Evolutionary conservation across 2,888 invertebrate species (phyloP).

Genomic region (Coelopa pilipes): DNA sequence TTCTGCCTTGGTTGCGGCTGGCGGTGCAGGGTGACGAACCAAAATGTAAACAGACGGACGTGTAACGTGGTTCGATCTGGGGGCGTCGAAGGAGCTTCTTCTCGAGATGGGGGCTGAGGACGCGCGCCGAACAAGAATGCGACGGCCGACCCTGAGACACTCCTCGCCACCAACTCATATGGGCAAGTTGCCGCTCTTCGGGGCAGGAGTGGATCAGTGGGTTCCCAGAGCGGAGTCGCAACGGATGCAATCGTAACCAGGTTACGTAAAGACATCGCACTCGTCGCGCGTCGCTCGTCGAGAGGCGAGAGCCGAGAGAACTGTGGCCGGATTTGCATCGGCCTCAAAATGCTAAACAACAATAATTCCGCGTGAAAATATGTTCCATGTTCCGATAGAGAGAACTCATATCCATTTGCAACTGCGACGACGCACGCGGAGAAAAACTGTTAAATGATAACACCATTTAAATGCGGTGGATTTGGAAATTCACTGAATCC

Average conservation of each 20-base stretch:
- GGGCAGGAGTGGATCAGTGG: too few relatives aligned
- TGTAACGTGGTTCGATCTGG: background rate
- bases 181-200: too few relatives aligned
- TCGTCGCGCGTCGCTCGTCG: too few relatives aligned
- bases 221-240: too few relatives aligned
- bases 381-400: background rate
- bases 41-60: background rate
- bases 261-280: too few relatives aligned
- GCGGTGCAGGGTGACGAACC: background rate
- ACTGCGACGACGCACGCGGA: background rate
- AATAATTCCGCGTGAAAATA: background rate
- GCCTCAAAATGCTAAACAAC: background rate
- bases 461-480: background rate
- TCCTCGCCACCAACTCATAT: background rate
- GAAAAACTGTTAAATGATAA: background rate
- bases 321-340: background rate
- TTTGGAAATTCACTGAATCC: constrained; percentile 18
- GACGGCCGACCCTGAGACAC: too few relatives aligned
- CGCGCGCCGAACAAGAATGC: too few relatives aligned
- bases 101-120: too few relatives aligned
- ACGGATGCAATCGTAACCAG: too few relatives aligned
- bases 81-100: too few relatives aligned
- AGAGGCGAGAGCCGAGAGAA: too few relatives aligned
- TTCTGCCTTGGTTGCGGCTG: constrained; percentile 3
- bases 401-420: background rate